Base-by-base conservation (phyloP, 2,888 invertebrate species). In the Phyllotreta striolata region DNA sequence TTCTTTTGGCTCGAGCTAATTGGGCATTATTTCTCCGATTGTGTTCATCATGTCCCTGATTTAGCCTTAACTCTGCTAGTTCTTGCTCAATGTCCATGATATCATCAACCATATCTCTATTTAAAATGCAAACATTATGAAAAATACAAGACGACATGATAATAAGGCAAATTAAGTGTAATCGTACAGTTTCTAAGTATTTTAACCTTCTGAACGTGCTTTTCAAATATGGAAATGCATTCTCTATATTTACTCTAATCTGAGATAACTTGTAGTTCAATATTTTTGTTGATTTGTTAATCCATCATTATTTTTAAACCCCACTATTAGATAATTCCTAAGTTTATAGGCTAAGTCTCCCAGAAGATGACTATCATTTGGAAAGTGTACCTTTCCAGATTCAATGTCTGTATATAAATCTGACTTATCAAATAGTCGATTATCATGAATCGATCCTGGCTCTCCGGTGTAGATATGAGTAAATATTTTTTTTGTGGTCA, bases 161-260 rank as follows among this genome's bases (percentile, higher is more conserved):
- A 8, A 73, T 46, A 46, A 72, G 55, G 10, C 58, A 35, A 13
- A 67, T 70, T 13, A 70, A 40, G 39, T 72, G 70, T 43, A 68
- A 39, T 56, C 63, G 46, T 1, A 60, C 57, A 34, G 67, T 67
- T 62, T 71, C 68, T 46, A 70, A n/a, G 40, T 44, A 66, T 44
- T 71, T 71, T 35, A 73, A 49, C 37, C 68, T 58, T 43, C 70
- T 59, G 62, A 73, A 73, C 46, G 71, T 38, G 24, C 73, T 69
- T 64, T 64, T 73, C 72, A 55, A 73, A 71, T 35, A 39, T 38
- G 13, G n/a, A n/a, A n/a, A n/a, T n/a, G n/a, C n/a, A n/a, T n/a
- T n/a, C n/a, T n/a, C n/a, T n/a, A n/a, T n/a, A n/a, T n/a, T n/a
- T n/a, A 66, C 69, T 13, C 70, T 46, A 3, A 24, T 14, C 59